phyloP scores from a whole-genome alignment of 2,888 invertebrate species.

The Corythucha ciliata region DNA sequence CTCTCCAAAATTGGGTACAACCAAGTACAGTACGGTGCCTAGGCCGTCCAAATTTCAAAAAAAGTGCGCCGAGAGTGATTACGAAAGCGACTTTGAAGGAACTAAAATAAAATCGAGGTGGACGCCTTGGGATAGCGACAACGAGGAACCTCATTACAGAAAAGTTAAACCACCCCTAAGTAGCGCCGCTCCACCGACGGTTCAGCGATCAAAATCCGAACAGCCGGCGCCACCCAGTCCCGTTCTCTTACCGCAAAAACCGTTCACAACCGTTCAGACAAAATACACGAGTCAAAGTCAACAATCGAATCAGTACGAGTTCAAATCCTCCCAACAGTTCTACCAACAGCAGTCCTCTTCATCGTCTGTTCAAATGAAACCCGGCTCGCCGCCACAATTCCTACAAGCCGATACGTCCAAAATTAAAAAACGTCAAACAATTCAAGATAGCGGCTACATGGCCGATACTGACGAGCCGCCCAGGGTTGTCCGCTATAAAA shows the following conservation, averaged over 20 bases:
- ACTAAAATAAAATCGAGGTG: conserved; percentile 51
- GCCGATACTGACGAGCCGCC: conserved; percentile 60
- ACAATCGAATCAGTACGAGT: conserved; percentile 3
- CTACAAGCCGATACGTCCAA: conserved; percentile 45
- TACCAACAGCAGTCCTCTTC: conserved; percentile 1
- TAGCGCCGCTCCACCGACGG: conserved; percentile 39
- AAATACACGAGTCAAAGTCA: not conserved
- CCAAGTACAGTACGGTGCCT: conserved; percentile 41
- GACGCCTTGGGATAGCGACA: conserved; percentile 57
- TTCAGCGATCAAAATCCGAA: conserved; percentile 47
- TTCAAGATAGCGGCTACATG: conserved; percentile 53
- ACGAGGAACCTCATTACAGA: conserved; percentile 50
- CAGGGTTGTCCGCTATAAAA: conserved; percentile 13
- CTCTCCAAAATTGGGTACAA: conserved; percentile 48
- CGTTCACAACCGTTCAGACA: conserved; percentile 5
- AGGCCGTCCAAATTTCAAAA: conserved; percentile 56
- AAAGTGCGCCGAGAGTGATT: conserved; percentile 58
- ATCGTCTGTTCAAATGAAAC: conserved; percentile 38
- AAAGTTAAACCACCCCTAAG: conserved; percentile 47
- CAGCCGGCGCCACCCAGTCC: conserved; percentile 46
- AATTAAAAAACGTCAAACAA: conserved; percentile 43
- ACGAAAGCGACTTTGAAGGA: conserved; percentile 58
- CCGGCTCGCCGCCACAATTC: conserved; percentile 42
- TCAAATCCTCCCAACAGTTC: conserved; percentile 4
- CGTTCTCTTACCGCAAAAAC: conserved; percentile 6